Evolutionary conservation across 2,113 vertebrate genomes (phyloP), one percentile per base, ranked within the genome.

Genomic region (Catagonus wagneri): DNA sequence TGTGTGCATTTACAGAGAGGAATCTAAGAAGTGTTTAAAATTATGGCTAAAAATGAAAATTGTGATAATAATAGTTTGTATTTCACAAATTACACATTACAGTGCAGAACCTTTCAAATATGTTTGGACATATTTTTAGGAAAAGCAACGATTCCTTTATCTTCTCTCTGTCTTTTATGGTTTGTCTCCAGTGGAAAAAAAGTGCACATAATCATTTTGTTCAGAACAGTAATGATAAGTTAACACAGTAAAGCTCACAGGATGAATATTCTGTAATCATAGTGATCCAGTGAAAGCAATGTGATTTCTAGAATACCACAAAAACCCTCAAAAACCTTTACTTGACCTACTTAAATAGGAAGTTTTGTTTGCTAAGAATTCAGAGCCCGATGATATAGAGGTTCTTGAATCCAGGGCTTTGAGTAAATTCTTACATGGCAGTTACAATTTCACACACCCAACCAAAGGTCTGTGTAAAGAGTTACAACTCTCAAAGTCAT

Each of bases 271-370:
- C 90, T 97, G 88, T 86, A 65, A 94, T 87, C 93, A 96, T 71
- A 93, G 90, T 7, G 14, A 50, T 74, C 52, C 83, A 94, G 79
- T 79, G 93, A 95, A 96, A 97, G 88, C 90, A 95, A 23, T 27
- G 52, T 96, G 72, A 96, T 96, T 96, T 97, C 76, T 78, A 95
- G 94, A 96, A 56, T 61, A 86, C 88, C 95, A 87, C 85, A 92
- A 88, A 94, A 97, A 90, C 79, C 92, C 71, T 94, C 66, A 92
- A 74, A 94, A 84, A 14, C 34, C 68, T 29, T 78, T 60, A 86
- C 56, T 25, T 92, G 94, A 92, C 95, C 94, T 96, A 97, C 36
- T 98, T 97, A 78, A 86, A 39, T 50, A 93, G 84, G 68, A 94
- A 93, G 83, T 60, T 86, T 81, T 79, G 52, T 91, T 89, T 89